Conservation (phyloP, 1,140 invertebrate genomes). For the Oscheius sp. region DNA sequence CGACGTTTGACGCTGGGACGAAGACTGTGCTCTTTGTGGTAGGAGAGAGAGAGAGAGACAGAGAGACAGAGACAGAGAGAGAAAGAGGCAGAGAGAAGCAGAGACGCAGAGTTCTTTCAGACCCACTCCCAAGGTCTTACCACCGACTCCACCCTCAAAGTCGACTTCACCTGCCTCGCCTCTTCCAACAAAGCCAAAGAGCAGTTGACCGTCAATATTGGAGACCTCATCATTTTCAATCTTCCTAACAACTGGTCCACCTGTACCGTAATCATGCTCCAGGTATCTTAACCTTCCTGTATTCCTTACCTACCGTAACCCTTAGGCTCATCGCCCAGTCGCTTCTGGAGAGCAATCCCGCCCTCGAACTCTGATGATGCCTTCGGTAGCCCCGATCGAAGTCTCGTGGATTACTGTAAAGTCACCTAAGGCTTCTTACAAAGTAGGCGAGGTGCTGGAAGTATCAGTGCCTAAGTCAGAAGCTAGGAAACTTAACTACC, state of each 20-base stretch:
- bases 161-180: not conserved
- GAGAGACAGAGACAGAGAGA: not conserved
- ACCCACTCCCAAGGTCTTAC: not conserved
- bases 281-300: not conserved
- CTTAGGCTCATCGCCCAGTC: not conserved
- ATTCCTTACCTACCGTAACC: not conserved
- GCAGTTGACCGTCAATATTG: not conserved
- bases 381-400: not conserved
- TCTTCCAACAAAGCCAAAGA: not conserved
- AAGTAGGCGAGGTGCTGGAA: conserved; percentile 3
- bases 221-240: not conserved
- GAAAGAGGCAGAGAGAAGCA: not conserved
- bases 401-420: conserved; percentile 1
- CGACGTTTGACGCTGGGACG: conserved; percentile 16
- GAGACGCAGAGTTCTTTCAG: not conserved
- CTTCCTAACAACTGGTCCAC: not conserved
- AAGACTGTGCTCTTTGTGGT: not conserved
- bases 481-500: not conserved
- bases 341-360: not conserved
- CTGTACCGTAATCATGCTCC: not conserved
- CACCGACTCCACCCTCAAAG: not conserved
- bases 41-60: not conserved
- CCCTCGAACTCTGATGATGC: not conserved
- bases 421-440: not conserved
- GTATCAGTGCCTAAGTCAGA: not conserved